Percentiles rank a stretch among this genome's conserved stretches.
These are phyloP conservation scores for Cheirogaleus major DNA, from an alignment of 2,797 vertebrate genomes.

Conservation along the genomic window DNA sequence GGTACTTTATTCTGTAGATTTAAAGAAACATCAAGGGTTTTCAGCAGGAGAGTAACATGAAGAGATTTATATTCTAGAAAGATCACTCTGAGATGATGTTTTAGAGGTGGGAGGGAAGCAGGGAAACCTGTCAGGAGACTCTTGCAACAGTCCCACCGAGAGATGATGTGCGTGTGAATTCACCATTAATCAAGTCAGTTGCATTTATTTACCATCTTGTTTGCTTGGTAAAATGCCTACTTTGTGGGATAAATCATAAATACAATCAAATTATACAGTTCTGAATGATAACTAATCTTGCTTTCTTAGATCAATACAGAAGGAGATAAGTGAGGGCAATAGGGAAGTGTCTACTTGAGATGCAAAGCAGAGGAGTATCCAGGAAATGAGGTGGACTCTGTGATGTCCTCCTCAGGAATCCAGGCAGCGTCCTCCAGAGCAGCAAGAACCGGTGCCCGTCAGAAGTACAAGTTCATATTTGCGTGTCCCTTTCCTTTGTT, in stretches of 20 bases:
- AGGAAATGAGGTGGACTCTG: neutral
- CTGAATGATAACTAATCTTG: neutral
- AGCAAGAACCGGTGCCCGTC: neutral
- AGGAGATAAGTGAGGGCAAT: neutral
- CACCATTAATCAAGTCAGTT: neutral
- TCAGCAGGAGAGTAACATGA: neutral
- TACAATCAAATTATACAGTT: neutral
- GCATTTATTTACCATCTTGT: neutral
- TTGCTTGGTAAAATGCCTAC: neutral
- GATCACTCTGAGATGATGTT: neutral
- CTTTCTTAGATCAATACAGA: neutral
- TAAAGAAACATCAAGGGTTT: neutral
- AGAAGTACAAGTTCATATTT: neutral
- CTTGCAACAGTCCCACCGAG: neutral
- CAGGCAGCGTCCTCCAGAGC: neutral
- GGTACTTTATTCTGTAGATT: neutral
- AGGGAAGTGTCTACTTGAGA: neutral
- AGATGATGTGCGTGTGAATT: neutral
- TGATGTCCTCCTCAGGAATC: neutral
- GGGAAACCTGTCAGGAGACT: neutral
- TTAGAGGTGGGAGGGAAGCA: neutral
- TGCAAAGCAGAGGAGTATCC: neutral
- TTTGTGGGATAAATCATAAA: neutral
- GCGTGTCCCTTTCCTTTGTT: conserved; percentile 19
- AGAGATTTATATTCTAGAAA: conserved; percentile 16